Base-by-base conservation (phyloP, 2,797 vertebrate genomes). In the Epinephelus awoara region DNA sequence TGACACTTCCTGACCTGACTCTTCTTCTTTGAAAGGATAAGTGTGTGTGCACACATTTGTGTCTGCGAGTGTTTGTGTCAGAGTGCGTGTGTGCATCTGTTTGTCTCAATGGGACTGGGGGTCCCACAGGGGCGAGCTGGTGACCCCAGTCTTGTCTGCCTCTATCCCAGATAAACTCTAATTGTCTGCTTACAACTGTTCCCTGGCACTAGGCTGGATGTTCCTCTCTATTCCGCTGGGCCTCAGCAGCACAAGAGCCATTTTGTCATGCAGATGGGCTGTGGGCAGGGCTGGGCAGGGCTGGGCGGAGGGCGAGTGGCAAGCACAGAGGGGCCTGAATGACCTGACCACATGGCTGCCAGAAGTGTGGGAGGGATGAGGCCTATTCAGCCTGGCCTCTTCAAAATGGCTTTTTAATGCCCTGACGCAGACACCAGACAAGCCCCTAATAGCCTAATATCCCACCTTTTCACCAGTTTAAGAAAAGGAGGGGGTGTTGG, bases 371-470 rank as follows among this genome's bases (percentile, higher is more conserved):
- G 98, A 98, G 98, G 97, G 96, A 95, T 96, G 96, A 96, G 96
- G 91, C 95, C 96, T 96, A 98, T 98, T 98, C 97, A 97, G 96
- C 96, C 94, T 95, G 96, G 96, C 96, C 97, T 97, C 91, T 95
- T 95, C 96, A 98, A 98, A 99, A 99, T 99, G 97, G 97, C 96
- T 99, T 98, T 98, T 98, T 98, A 99, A 98, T 99, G 95, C 96
- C 95, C 95, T 93, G 92, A 95, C 94, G 96, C 95, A 96, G 85
- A 94, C 96, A 97, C 96, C 98, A 98, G 97, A 98, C 96, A 95
- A 93, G 91, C 93, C 93, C 82, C 88, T 94, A 94, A 95, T 95
- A 42, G 93, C 95, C 94, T 95, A 94, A 96, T 95, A 95, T 94
- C 95, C 96, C 96, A 95, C 94, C 95, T 96, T 96, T 96, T 96